These are phyloP conservation scores for Cathartes aura DNA, from an alignment of 2,113 vertebrate genomes.

Conservation along the genomic window DNA sequence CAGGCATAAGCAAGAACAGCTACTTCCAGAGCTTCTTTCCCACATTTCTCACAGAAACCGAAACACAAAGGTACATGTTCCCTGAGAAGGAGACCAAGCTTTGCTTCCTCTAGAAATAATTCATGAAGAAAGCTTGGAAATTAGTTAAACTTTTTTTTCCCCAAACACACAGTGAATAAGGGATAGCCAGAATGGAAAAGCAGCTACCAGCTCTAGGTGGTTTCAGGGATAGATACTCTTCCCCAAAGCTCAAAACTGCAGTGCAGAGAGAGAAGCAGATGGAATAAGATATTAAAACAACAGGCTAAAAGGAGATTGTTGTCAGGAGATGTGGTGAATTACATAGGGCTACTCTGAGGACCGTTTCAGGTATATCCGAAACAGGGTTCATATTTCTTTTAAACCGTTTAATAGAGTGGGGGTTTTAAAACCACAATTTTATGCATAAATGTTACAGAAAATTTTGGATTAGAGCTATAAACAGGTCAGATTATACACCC, in stretches of 20 bases:
- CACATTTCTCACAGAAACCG: neutral
- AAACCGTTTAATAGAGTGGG: neutral
- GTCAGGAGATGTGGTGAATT: neutral
- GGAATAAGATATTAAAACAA: neutral
- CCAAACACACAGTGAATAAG: neutral
- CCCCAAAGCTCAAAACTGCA: neutral
- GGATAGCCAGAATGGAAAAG: neutral
- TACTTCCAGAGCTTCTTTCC: neutral
- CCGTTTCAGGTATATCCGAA: neutral
- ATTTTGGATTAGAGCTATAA: neutral
- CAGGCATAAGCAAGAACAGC: neutral
- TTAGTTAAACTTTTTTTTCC: accelerated
- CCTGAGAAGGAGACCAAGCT: neutral
- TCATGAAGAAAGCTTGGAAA: neutral
- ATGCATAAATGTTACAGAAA: neutral
- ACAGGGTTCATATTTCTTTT: neutral
- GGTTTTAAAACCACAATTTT: neutral
- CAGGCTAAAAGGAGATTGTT: neutral
- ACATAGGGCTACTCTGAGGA: neutral
- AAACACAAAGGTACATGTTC: accelerated
- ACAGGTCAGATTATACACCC: neutral
- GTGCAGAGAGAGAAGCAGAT: neutral
- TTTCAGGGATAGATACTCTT: neutral
- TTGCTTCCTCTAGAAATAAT: neutral
- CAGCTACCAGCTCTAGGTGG: neutral